These are phyloP conservation scores for Hydrophis major DNA, from an alignment of 2,797 vertebrate species.

Conservation along the genomic window DNA sequence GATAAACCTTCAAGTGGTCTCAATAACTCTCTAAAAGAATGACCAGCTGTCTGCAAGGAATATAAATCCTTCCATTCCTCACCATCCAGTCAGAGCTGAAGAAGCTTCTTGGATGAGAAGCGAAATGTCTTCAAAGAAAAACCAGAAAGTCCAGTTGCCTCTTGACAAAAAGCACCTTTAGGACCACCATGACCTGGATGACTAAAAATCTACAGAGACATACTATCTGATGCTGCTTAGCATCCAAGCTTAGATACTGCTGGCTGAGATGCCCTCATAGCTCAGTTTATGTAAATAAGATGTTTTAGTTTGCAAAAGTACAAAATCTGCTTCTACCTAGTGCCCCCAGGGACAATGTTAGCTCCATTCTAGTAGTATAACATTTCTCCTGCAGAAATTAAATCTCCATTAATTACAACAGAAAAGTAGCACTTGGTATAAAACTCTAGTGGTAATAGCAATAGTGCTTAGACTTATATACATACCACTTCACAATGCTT, in stretches of 20 bases:
- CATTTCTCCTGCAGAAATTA: not conserved
- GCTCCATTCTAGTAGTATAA: not conserved
- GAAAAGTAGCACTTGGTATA: not conserved
- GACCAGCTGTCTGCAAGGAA: too few relatives aligned
- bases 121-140: too few relatives aligned
- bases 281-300: not conserved
- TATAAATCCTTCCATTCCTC: too few relatives aligned
- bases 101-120: too few relatives aligned
- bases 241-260: not conserved
- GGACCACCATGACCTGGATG: too few relatives aligned
- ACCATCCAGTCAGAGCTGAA: too few relatives aligned
- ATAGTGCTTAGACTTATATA: not conserved
- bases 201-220: too few relatives aligned
- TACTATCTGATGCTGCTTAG: not conserved
- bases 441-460: not conserved
- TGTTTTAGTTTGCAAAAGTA: not conserved
- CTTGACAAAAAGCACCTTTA: too few relatives aligned
- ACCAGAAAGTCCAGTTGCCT: too few relatives aligned
- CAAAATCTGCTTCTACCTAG: too few relatives aligned
- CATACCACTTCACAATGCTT: not conserved
- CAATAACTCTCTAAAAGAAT: too few relatives aligned
- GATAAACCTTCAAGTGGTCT: too few relatives aligned
- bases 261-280: not conserved
- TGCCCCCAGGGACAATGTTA: not conserved
- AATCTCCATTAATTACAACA: not conserved